A percentile compares a stretch with the other conserved stretches of the same genome.
phyloP scores from a whole-genome alignment of 2,113 vertebrate species.

The Xenopus borealis region DNA sequence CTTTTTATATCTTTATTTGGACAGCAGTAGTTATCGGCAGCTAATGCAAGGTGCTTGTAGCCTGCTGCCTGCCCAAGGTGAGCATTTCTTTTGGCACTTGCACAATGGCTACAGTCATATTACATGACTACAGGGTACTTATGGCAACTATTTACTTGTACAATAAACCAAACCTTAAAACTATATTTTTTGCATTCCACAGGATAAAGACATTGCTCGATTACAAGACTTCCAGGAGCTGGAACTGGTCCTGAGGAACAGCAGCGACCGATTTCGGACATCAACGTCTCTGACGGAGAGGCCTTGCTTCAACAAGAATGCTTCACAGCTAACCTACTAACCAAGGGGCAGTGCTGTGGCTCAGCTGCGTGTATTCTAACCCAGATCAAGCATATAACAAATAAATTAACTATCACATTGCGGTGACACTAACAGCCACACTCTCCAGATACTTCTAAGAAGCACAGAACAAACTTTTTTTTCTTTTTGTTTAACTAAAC shows the following conservation, averaged over 20 bases:
- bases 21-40: too few relatives aligned
- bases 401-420: background rate
- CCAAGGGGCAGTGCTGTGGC: background rate
- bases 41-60: too few relatives aligned
- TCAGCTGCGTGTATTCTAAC: constrained; percentile 41
- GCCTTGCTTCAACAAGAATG: constrained; percentile 93
- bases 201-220: constrained; percentile 96
- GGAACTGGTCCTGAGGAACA: constrained; percentile 88
- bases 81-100: too few relatives aligned
- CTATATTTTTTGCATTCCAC: constrained; percentile 45
- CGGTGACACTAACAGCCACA: background rate
- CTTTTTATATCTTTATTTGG: too few relatives aligned
- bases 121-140: too few relatives aligned
- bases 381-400: background rate
- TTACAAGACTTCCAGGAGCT: constrained; percentile 97
- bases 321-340: constrained; percentile 90
- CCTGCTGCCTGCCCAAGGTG: too few relatives aligned
- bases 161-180: too few relatives aligned
- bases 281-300: constrained; percentile 73
- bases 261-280: constrained; percentile 76
- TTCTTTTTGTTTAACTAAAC: too few relatives aligned
- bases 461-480: constrained; percentile 4
- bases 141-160: too few relatives aligned
- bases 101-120: too few relatives aligned
- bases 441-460: background rate